Evolutionary conservation across 2,113 vertebrate species (phyloP).

Genomic region (Nycticryphes semicollaris): DNA sequence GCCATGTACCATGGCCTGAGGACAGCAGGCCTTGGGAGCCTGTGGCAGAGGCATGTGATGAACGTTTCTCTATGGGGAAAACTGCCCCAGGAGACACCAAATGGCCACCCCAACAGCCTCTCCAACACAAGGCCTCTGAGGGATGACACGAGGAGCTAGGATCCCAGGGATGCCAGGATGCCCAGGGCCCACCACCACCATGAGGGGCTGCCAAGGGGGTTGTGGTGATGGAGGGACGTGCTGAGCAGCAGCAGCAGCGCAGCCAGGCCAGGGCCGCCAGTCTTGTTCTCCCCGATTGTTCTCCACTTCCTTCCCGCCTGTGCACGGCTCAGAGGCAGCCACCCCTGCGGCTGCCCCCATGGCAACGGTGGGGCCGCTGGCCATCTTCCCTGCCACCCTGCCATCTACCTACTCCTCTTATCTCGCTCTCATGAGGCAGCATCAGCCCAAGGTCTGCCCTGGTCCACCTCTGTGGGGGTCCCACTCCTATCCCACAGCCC

Average conservation of each 20-base stretch:
- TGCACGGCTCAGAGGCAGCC: not conserved
- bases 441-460: rapidly evolving
- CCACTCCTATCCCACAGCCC: rapidly evolving
- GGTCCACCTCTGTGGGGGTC: rapidly evolving
- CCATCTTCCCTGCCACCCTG: not conserved
- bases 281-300: slow-evolving; percentile 54
- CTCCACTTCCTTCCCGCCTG: slow-evolving; percentile 65
- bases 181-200: rapidly evolving
- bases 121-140: not conserved
- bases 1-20: rapidly evolving
- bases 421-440: rapidly evolving
- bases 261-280: not conserved
- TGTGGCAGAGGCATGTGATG: not conserved
- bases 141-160: rapidly evolving
- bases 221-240: not conserved
- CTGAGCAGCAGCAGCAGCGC: not conserved
- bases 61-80: not conserved
- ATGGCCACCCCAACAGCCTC: not conserved
- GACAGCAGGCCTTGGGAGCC: not conserved
- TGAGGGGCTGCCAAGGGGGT: not conserved
- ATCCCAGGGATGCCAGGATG: rapidly evolving
- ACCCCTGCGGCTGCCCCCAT: slow-evolving; percentile 26
- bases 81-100: not conserved
- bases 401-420: not conserved
- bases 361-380: not conserved